These are phyloP conservation scores for Lepisosteus osseus DNA, from an alignment of 2,113 vertebrate species.

Conservation along the genomic window DNA sequence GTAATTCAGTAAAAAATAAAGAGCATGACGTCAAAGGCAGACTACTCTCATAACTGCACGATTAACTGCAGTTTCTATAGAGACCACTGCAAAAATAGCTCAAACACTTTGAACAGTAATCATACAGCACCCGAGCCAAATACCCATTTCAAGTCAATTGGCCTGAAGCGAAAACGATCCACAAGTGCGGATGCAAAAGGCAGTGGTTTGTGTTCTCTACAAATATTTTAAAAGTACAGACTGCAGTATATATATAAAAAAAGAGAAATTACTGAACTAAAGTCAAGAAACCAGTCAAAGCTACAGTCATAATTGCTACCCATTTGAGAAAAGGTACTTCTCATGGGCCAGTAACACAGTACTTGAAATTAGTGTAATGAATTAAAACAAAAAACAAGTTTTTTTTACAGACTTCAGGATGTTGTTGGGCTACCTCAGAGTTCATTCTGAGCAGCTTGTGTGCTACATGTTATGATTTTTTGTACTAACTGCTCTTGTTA, in stretches of 20 bases:
- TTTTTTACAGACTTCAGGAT: no score
- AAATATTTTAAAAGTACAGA: not conserved
- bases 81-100: constrained; percentile 5
- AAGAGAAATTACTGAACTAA: not conserved
- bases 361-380: no score
- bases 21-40: not conserved
- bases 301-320: no score
- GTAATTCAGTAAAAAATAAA: not conserved
- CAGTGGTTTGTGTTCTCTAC: not conserved
- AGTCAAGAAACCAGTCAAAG: not conserved
- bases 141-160: not conserved
- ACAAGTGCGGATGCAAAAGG: not conserved
- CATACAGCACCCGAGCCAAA: constrained; percentile 6
- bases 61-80: constrained; percentile 10
- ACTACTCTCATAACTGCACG: not conserved
- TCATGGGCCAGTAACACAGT: no score
- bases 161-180: not conserved
- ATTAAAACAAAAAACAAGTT: no score
- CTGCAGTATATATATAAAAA: not conserved
- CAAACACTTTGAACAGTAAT: constrained; percentile 5
- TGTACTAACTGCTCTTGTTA: no score
- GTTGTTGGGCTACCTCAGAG: no score
- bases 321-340: no score
- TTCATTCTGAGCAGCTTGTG: no score
- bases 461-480: no score